Evolutionary conservation across 30 jellyfish, hydroid and myxozoan genomes (phyloP), one percentile per base, ranked within the genome.

Genomic region (Cassiopea andromeda): DNA sequence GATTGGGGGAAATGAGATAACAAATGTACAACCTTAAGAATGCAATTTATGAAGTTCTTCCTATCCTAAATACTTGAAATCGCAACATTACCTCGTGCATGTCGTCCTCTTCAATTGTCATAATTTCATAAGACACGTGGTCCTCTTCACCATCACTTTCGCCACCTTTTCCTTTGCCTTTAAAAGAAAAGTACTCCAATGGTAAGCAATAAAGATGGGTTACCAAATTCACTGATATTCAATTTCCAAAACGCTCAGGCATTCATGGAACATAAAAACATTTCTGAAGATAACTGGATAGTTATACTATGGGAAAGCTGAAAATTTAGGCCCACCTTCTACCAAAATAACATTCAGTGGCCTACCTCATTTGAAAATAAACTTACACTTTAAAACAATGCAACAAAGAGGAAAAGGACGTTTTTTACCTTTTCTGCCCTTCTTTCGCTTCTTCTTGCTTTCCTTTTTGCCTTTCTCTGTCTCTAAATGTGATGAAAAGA

Each of bases 101-200:
- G 48, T 87, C 98, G 5, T 82, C 89, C 48, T 76, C 96, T 76
- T 77, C 93, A 70, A 90, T 83, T 46, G 90, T 78, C 90, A 83
- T 90, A 46, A 90, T 80, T 71, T 78, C 94, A 72, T 91, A 84
- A 12, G 90, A 48, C 44, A 90, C 89, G 15, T 50, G 82, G 75
- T 67, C 38, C n/a, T 77, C 92, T 12, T 93, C 97, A 75, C 92
- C 95, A 46, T 94, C 98, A 54, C 96, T 94, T 18, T 89, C 87
- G 18, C 85, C 95, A 17, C 83, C 81, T 7, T 69, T 91, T 67
- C 89, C 90, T 87, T 94, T 94, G 7, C 97, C 97, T 90, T 46
- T n/a, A 70, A 38, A 46, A 48, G 47, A 70, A 75, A 44, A 85
- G 49, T 17, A 46, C 27, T 64, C 27, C 27, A 10, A 3, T 6